Conservation (phyloP, 2,797 vertebrate species). For the Bufotes viridis region DNA sequence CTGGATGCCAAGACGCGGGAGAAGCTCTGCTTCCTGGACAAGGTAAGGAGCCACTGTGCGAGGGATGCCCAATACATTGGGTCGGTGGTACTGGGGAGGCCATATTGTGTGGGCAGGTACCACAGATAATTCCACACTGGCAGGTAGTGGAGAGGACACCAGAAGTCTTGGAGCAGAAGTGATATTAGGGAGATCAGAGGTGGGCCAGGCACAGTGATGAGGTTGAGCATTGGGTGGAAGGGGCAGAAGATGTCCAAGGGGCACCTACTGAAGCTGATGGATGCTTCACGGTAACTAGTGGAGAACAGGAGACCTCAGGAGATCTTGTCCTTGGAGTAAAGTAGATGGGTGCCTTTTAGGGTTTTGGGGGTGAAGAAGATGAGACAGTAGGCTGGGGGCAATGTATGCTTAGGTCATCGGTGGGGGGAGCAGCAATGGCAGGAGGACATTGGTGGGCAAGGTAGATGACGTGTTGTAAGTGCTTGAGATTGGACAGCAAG, state of each 20-base stretch:
- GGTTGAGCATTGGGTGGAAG: background rate
- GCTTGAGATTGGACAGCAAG: no score
- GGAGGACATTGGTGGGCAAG: background rate
- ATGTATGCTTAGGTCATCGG: background rate
- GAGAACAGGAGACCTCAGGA: background rate
- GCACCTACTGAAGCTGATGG: background rate
- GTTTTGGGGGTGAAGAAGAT: background rate
- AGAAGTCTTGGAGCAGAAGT: background rate
- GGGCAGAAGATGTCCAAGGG: background rate
- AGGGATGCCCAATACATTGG: no score
- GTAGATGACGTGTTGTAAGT: background rate
- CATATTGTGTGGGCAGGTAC: background rate
- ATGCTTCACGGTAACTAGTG: background rate
- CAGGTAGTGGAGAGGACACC: background rate
- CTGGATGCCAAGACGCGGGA: conserved; percentile 92
- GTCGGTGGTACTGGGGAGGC: background rate
- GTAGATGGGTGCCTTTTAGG: background rate
- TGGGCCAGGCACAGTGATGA: background rate
- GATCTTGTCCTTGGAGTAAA: background rate
- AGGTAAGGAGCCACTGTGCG: conserved; percentile 78
- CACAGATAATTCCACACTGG: background rate
- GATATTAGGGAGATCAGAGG: background rate
- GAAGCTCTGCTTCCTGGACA: conserved; percentile 96
- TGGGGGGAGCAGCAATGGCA: background rate
- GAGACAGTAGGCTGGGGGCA: background rate